phyloP scores from a whole-genome alignment of 2,113 vertebrate genomes.

The Poeciliopsis prolifica region DNA sequence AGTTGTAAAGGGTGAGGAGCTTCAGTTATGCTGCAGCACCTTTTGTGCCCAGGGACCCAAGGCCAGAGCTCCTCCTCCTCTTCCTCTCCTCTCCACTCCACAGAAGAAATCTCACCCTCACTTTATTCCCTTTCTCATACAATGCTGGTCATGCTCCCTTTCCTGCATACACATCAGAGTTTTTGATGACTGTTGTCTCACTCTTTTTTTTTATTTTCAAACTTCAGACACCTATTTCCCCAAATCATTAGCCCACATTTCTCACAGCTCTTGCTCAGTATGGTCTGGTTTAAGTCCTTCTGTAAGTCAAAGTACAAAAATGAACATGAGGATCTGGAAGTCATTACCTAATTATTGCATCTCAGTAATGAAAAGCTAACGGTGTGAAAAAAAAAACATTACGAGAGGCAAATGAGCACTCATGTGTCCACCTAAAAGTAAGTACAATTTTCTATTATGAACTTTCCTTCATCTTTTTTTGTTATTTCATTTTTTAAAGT shows the following conservation, averaged over 20 bases:
- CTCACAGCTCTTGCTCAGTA: slow-evolving; percentile 26
- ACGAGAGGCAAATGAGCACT: slow-evolving; percentile 16
- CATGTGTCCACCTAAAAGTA: slow-evolving; percentile 40
- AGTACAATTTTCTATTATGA: slow-evolving; percentile 13
- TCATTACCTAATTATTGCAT: slow-evolving; percentile 70
- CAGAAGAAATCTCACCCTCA: slow-evolving; percentile 60
- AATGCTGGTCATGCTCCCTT: slow-evolving; percentile 28
- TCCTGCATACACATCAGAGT: slow-evolving; percentile 20
- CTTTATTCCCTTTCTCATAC: slow-evolving; percentile 49
- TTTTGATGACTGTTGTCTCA: slow-evolving; percentile 20
- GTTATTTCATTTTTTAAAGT: slow-evolving; percentile 18
- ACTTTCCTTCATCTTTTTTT: slow-evolving; percentile 4
- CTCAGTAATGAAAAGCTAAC: slow-evolving; percentile 63
- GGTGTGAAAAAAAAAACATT: slow-evolving; percentile 3
- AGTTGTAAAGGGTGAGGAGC: slow-evolving; percentile 35
- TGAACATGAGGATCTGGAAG: slow-evolving; percentile 68
- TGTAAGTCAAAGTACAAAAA: slow-evolving; percentile 28
- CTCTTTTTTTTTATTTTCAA: slow-evolving; percentile 19
- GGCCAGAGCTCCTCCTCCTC: slow-evolving; percentile 80
- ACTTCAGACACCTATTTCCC: not conserved
- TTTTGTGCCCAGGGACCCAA: slow-evolving; percentile 91
- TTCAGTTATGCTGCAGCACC: slow-evolving; percentile 77
- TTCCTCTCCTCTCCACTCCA: slow-evolving; percentile 29
- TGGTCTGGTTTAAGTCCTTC: slow-evolving; percentile 29
- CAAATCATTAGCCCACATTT: slow-evolving; percentile 20